Evolutionary conservation across 92 coral and sea anemone genomes (phyloP).

Genomic region (Pocillopora meandrina): DNA sequence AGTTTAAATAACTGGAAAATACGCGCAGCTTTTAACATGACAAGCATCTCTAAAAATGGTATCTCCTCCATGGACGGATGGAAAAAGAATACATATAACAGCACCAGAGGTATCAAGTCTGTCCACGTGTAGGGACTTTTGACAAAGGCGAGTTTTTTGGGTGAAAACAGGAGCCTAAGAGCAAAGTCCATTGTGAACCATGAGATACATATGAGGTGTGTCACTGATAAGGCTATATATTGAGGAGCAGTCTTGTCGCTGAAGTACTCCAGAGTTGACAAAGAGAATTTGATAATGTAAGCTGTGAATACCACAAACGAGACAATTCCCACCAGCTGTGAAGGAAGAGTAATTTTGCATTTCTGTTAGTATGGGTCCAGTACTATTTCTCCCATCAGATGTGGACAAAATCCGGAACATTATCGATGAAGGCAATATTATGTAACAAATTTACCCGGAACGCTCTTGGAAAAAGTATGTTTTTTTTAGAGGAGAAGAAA

Average conservation of each 20-base stretch:
- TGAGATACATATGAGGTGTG: slow-evolving; percentile 76
- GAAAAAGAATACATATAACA: slow-evolving; percentile 72
- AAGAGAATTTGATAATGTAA: slow-evolving; percentile 81
- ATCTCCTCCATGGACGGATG: slow-evolving; percentile 47
- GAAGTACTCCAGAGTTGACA: slow-evolving; percentile 81
- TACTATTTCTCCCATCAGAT: background rate
- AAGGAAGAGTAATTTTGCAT: background rate
- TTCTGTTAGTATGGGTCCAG: background rate
- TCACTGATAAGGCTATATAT: slow-evolving; percentile 60
- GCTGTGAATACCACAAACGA: slow-evolving; percentile 78
- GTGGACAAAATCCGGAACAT: too few species aligned
- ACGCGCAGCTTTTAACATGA: slow-evolving; percentile 83
- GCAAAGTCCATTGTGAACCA: slow-evolving; percentile 89
- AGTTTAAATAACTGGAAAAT: slow-evolving; percentile 90
- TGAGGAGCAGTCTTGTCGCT: slow-evolving; percentile 58
- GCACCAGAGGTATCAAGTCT: slow-evolving; percentile 82
- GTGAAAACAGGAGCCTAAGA: slow-evolving; percentile 79
- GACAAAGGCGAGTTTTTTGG: slow-evolving; percentile 69
- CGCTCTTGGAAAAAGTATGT: too few species aligned
- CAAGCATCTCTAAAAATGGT: slow-evolving; percentile 81
- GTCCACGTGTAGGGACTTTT: slow-evolving; percentile 87
- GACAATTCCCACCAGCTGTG: slow-evolving; percentile 71
- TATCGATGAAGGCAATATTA: too few species aligned
- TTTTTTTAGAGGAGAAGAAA: too few species aligned
- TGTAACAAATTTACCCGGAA: too few species aligned